Evolutionary conservation across 1,140 invertebrate genomes (phyloP), one percentile per base, ranked within the genome.

Genomic region (Aporrectodea caliginosa): DNA sequence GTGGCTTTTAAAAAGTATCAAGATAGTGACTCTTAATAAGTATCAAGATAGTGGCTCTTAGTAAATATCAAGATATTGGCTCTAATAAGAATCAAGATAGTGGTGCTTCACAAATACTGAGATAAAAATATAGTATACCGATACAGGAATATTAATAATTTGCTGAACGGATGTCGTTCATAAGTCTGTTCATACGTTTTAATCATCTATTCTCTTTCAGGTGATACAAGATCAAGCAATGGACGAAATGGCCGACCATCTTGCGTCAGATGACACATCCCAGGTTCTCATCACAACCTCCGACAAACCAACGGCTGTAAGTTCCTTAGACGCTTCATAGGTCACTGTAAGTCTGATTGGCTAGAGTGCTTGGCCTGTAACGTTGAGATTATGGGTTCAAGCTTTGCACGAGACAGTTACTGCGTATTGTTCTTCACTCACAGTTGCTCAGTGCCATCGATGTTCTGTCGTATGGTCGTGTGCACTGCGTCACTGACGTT

Each of bases 281-380:
- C 98, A 98, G 90, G 93, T 99, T 68, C 88, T 99, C 0, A 95
- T 99, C 16, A 99, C 97, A 27, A 97, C 93, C 82, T 92, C 92
- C 16, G 95, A 98, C 86, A 95, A 97, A 90, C 95, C 96, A 1
- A 91, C 93, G 77, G 91, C 91, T 75, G 92, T 92, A 89, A 87
- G 85, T 58, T 12, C 43, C n/a, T n/a, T n/a, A n/a, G n/a, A n/a
- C n/a, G n/a, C n/a, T n/a, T n/a, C n/a, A n/a, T n/a, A n/a, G n/a
- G n/a, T n/a, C n/a, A n/a, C n/a, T n/a, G n/a, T n/a, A n/a, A n/a
- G n/a, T n/a, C n/a, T n/a, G n/a, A n/a, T n/a, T n/a, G n/a, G n/a
- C n/a, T n/a, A n/a, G n/a, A n/a, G n/a, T n/a, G n/a, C n/a, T n/a
- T n/a, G n/a, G n/a, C n/a, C n/a, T n/a, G n/a, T n/a, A n/a, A n/a